phyloP scores from a whole-genome alignment of 1,140 invertebrate genomes.

The Pygmarrhopalites habei region DNA sequence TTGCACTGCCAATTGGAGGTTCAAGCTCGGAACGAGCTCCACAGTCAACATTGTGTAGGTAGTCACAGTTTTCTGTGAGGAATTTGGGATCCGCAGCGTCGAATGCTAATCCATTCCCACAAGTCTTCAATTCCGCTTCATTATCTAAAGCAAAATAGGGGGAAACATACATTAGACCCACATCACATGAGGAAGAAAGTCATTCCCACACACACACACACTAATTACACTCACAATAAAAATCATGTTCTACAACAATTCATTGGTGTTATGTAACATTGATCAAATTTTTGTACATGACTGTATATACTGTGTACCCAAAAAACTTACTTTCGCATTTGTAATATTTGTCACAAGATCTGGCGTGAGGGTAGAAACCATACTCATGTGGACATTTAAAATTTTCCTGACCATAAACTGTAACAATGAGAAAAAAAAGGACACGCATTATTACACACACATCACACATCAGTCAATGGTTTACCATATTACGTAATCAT shows the following conservation, averaged over 20 bases:
- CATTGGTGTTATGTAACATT: no score
- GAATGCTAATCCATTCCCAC: slow-evolving; percentile 88
- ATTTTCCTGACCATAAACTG: slow-evolving; percentile 54
- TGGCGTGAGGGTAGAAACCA: slow-evolving; percentile 83
- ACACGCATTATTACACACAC: neutral
- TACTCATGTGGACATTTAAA: slow-evolving; percentile 93
- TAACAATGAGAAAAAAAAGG: slow-evolving; percentile 4
- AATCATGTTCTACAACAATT: no score
- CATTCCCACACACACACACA: no score
- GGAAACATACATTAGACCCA: no score
- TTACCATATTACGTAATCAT: no score
- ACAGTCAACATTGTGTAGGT: slow-evolving; percentile 91
- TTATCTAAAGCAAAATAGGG: no score
- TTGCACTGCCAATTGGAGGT: slow-evolving; percentile 72
- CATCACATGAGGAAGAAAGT: no score
- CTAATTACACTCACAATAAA: no score
- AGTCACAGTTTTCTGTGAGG: slow-evolving; percentile 89
- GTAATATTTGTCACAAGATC: slow-evolving; percentile 91
- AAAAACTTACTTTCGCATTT: slow-evolving; percentile 92
- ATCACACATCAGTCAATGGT: no score
- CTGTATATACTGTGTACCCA: no score
- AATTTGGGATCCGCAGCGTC: slow-evolving; percentile 80
- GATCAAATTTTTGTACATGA: no score
- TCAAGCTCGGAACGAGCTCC: slow-evolving; percentile 77
- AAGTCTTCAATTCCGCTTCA: slow-evolving; percentile 78